A percentile compares a stretch with the other conserved stretches of the same genome.
Evolutionary conservation across 2,888 invertebrate species (phyloP).

Genomic region (Scaeva pyrastri): DNA sequence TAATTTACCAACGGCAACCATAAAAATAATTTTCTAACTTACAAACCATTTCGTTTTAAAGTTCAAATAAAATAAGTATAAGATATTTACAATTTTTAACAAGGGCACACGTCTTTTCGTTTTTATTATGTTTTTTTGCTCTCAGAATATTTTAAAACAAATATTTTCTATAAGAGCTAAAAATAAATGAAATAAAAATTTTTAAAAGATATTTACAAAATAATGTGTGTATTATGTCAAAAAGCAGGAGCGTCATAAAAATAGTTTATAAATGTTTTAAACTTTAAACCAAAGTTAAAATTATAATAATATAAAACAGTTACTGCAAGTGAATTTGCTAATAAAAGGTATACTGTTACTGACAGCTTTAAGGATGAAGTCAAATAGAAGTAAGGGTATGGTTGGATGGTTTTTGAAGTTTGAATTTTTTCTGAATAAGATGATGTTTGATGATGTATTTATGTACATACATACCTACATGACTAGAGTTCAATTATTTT

Average conservation of each 20-base stretch:
- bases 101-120: neutral
- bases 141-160: constrained; percentile 54
- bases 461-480: no score
- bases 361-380: neutral
- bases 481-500: no score
- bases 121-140: constrained; percentile 6
- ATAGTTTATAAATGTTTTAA: neutral
- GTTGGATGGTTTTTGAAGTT: neutral
- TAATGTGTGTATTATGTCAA: constrained; percentile 1
- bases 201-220: constrained; percentile 16
- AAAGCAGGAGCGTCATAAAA: neutral
- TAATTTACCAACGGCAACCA: neutral
- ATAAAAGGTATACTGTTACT: neutral
- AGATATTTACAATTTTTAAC: constrained; percentile 30
- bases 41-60: constrained; percentile 5
- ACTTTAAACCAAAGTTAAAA: neutral
- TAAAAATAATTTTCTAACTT: neutral
- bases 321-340: neutral
- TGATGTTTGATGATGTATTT: no score
- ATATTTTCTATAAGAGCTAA: constrained; percentile 29
- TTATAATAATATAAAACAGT: neutral
- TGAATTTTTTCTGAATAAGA: neutral
- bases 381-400: neutral
- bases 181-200: constrained; percentile 15
- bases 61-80: constrained; percentile 3